Percentiles rank a stretch among this genome's conserved stretches.
phyloP scores from a whole-genome alignment of 2,797 vertebrate species.

The Squalus acanthias region DNA sequence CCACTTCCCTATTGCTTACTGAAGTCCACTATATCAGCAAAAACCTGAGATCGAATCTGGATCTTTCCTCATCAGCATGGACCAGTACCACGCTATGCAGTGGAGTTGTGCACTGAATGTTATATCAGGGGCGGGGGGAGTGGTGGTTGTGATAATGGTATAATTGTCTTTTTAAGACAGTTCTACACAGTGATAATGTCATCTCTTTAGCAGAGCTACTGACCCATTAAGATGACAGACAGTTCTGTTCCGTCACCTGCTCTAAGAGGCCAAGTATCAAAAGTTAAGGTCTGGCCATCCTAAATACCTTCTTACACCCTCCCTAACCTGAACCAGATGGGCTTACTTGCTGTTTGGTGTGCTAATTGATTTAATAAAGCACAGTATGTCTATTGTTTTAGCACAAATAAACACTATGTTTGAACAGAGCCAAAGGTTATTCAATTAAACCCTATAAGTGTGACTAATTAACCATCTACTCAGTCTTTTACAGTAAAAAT shows the following conservation, averaged over 20 bases:
- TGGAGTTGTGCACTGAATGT: background rate
- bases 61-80: background rate
- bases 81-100: background rate
- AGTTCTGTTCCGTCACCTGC: constrained; percentile 67
- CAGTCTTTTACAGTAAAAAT: constrained; percentile 30
- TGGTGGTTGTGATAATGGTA: background rate
- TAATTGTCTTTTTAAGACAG: background rate
- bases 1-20: background rate
- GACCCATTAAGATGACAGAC: background rate
- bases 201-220: background rate
- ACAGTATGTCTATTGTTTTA: constrained; percentile 76
- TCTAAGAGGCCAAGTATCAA: constrained; percentile 49
- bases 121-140: background rate
- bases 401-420: constrained; percentile 60
- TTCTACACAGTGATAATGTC: background rate
- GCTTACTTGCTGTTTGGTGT: constrained; percentile 61
- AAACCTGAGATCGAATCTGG: background rate
- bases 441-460: constrained; percentile 62
- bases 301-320: constrained; percentile 59
- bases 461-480: constrained; percentile 56
- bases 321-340: constrained; percentile 88
- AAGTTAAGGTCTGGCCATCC: constrained; percentile 56
- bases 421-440: constrained; percentile 58
- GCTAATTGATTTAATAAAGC: constrained; percentile 78
- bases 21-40: background rate